Percentiles rank a stretch among this genome's conserved stretches.
Evolutionary conservation across 2,888 invertebrate genomes (phyloP).

Genomic region (Drosophila bunnanda): DNA sequence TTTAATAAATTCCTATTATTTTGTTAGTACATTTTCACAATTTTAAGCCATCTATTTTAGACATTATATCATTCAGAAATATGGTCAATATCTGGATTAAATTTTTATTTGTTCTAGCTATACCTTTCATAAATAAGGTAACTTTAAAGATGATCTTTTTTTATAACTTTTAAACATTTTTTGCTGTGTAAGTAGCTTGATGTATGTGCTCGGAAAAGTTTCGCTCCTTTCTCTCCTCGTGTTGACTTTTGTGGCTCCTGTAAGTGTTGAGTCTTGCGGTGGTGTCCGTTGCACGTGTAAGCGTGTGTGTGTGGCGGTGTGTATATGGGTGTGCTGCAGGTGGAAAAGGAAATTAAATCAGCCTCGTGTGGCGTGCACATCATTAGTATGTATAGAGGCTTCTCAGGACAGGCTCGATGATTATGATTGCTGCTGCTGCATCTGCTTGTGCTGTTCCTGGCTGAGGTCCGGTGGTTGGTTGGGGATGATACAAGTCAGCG

Average conservation of each 20-base stretch:
- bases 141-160: too few species aligned
- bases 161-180: not conserved
- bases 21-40: too few species aligned
- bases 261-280: constrained; percentile 61
- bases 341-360: constrained; percentile 76
- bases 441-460: not conserved
- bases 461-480: constrained; percentile 9
- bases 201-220: constrained; percentile 59
- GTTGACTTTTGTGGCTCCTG: constrained; percentile 72
- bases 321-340: constrained; percentile 48
- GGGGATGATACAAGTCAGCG: constrained; percentile 52
- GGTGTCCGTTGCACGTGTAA: constrained; percentile 60
- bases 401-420: constrained; percentile 23
- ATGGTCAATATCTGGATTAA: too few species aligned
- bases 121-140: too few species aligned
- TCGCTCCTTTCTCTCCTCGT: constrained; percentile 37
- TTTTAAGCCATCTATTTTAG: too few species aligned
- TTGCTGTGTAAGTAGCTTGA: constrained; percentile 54
- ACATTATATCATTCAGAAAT: too few species aligned
- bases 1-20: too few species aligned
- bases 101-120: too few species aligned
- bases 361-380: constrained; percentile 73
- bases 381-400: constrained; percentile 71
- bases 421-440: constrained; percentile 29
- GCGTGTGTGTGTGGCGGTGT: constrained; percentile 9